These are phyloP conservation scores for Ptilonorhynchus violaceus DNA, from an alignment of 2,113 vertebrate species.

Conservation along the genomic window DNA sequence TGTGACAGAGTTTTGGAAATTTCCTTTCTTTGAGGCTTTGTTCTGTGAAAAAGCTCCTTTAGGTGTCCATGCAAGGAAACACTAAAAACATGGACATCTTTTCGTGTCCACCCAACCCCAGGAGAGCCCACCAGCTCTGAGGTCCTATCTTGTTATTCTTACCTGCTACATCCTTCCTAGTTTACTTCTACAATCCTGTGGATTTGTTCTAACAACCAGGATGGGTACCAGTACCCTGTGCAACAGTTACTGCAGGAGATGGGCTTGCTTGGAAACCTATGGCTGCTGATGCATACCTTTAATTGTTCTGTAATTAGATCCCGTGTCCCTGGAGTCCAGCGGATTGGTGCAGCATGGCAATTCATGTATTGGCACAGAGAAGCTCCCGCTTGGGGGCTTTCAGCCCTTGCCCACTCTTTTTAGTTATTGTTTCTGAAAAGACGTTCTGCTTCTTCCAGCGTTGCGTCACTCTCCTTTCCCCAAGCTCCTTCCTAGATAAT, in stretches of 20 bases:
- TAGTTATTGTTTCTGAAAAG: background rate
- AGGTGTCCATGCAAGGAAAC: background rate
- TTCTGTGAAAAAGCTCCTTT: background rate
- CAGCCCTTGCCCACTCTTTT: background rate
- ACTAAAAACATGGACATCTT: background rate
- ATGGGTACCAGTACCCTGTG: background rate
- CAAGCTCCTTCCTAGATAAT: slow-evolving; percentile 1
- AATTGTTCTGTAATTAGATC: background rate
- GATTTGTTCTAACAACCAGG: background rate
- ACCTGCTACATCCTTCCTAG: background rate
- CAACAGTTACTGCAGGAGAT: background rate
- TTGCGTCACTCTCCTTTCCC: background rate
- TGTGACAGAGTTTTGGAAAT: background rate
- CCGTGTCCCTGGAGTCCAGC: background rate
- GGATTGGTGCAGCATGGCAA: background rate
- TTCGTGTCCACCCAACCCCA: background rate
- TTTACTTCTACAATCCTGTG: background rate
- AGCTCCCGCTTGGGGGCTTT: background rate
- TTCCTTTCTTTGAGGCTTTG: background rate
- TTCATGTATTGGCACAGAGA: background rate
- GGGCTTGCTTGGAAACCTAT: background rate
- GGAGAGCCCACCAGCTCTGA: background rate
- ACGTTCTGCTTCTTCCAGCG: rapidly evolving
- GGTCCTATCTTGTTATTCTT: background rate
- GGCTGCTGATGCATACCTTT: background rate